A percentile compares a stretch with the other conserved stretches of the same genome.
Evolutionary conservation across 2,113 vertebrate genomes (phyloP).

Genomic region (Promerops cafer): DNA sequence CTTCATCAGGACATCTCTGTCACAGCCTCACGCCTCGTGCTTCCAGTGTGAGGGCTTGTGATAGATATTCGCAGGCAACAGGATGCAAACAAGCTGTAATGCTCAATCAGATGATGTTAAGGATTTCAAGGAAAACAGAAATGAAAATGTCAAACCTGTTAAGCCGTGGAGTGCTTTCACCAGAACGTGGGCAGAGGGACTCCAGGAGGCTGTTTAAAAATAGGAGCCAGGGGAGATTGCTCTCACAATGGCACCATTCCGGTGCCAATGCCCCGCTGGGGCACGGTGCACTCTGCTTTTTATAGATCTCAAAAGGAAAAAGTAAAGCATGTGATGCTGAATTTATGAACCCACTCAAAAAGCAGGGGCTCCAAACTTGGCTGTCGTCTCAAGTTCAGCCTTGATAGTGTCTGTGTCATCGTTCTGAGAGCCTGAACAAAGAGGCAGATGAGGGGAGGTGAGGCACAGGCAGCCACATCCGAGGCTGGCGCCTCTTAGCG

Average conservation of each 20-base stretch:
- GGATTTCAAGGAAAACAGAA: conserved; percentile 19
- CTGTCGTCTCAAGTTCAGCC: background rate
- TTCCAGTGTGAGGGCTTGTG: background rate
- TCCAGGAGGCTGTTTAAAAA: conserved; percentile 42
- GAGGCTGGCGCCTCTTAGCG: background rate
- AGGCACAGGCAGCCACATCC: background rate
- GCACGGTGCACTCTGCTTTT: background rate
- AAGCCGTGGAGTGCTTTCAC: conserved; percentile 28
- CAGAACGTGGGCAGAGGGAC: conserved; percentile 36
- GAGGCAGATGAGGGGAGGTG: background rate
- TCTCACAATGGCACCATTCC: background rate
- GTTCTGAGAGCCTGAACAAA: conserved; percentile 38
- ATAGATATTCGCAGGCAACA: background rate
- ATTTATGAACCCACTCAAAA: conserved; percentile 1
- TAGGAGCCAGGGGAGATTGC: conserved; percentile 46
- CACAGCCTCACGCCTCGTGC: background rate
- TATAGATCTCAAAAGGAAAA: background rate
- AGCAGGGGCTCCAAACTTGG: background rate
- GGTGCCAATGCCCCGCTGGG: background rate
- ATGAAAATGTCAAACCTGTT: conserved; percentile 45
- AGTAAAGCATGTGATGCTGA: background rate
- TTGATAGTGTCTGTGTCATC: background rate
- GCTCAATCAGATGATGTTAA: conserved; percentile 6
- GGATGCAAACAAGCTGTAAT: background rate
- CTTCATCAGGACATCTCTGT: background rate